These are phyloP conservation scores for Thymallus thymallus DNA, from an alignment of 2,113 vertebrate species.

Conservation along the genomic window DNA sequence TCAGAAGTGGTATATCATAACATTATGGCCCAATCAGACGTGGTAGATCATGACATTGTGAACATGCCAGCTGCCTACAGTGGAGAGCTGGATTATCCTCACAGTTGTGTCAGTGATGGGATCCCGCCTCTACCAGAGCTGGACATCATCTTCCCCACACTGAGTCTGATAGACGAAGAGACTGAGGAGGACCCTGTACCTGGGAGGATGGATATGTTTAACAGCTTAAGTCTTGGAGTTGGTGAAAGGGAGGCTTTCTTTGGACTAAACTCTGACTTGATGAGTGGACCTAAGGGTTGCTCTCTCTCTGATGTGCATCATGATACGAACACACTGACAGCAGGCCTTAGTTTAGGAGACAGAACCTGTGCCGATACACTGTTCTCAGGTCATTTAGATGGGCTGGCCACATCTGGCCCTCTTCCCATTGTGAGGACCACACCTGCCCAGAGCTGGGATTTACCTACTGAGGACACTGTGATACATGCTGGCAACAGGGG, in stretches of 20 bases:
- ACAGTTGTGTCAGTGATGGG: slow-evolving; percentile 54
- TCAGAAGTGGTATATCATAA: slow-evolving; percentile 44
- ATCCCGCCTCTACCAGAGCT: slow-evolving; percentile 61
- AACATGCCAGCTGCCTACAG: slow-evolving; percentile 31
- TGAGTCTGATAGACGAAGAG: slow-evolving; percentile 63
- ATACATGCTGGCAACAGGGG: slow-evolving; percentile 10
- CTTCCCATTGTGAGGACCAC: background rate
- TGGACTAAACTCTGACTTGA: slow-evolving; percentile 34
- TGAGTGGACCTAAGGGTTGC: background rate
- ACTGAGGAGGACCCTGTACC: slow-evolving; percentile 28
- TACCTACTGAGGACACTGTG: slow-evolving; percentile 10
- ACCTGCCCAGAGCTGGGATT: background rate
- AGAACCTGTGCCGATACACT: background rate
- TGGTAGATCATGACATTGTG: slow-evolving; percentile 20
- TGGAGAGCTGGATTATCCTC: slow-evolving; percentile 18
- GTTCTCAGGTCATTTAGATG: background rate
- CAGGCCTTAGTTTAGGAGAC: background rate
- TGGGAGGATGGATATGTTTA: slow-evolving; percentile 58
- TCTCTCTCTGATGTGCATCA: background rate
- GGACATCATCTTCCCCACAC: slow-evolving; percentile 60
- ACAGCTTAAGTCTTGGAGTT: slow-evolving; percentile 59
- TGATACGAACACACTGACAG: background rate
- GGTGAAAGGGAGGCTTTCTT: slow-evolving; percentile 42
- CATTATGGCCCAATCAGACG: slow-evolving; percentile 39
- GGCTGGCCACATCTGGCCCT: slow-evolving; percentile 3